Evolutionary conservation across 1,140 invertebrate genomes (phyloP).

Genomic region (Paramacrobiotus metropolitanus): DNA sequence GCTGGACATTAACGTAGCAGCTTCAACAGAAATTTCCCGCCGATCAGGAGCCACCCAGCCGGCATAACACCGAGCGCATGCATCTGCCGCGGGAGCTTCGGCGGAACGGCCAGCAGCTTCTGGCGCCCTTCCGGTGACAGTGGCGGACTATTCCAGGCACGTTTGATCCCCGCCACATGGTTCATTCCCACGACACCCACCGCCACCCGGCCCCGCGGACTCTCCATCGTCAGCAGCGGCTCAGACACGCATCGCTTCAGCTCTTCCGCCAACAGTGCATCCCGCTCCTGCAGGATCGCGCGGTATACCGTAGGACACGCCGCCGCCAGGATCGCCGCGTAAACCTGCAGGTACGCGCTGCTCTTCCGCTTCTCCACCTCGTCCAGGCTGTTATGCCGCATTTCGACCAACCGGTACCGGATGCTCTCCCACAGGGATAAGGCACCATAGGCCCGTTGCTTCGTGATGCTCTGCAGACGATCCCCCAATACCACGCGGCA

Average conservation of each 20-base stretch:
- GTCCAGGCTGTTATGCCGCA: constrained; percentile 36
- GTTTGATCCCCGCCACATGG: constrained; percentile 53
- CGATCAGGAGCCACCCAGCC: not conserved
- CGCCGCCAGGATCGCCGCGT: constrained; percentile 66
- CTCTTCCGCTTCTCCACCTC: constrained; percentile 81
- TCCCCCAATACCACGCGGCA: constrained; percentile 70
- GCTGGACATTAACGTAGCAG: too few species aligned
- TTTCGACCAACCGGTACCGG: constrained; percentile 39
- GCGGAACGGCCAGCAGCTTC: not conserved
- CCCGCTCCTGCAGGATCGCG: constrained; percentile 80
- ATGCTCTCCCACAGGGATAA: constrained; percentile 68
- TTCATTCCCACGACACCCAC: constrained; percentile 92
- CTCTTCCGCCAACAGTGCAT: constrained; percentile 65
- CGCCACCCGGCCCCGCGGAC: constrained; percentile 23
- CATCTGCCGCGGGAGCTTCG: not conserved
- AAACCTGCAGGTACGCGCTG: constrained; percentile 62
- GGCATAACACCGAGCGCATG: not conserved
- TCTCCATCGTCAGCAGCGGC: constrained; percentile 8
- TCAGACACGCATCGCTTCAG: constrained; percentile 43
- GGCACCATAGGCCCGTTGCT: constrained; percentile 52
- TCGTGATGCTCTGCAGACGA: constrained; percentile 63
- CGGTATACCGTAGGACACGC: constrained; percentile 68
- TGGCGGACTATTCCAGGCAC: not conserved
- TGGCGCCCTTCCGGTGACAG: not conserved
- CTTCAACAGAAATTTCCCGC: not conserved